A percentile compares a stretch with the other conserved stretches of the same genome.
Evolutionary conservation across 2,797 vertebrate genomes (phyloP).

Genomic region (Varecia variegata): DNA sequence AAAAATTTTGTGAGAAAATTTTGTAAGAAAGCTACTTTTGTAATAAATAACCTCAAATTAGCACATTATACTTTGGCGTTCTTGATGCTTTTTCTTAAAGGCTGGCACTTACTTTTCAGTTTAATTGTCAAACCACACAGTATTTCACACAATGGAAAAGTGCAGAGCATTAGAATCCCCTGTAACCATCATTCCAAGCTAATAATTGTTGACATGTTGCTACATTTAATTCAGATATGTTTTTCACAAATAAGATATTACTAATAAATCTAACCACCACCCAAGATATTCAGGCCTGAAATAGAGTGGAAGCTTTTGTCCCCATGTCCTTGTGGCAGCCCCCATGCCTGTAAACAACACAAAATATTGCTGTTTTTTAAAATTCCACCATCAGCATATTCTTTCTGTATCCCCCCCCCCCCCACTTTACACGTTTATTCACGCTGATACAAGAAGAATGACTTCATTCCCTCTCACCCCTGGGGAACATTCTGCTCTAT

Average conservation of each 20-base stretch:
- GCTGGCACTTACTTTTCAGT: not conserved
- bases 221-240: not conserved
- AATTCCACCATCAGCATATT: too few species aligned
- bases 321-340: accelerated
- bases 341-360: accelerated
- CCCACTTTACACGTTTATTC: not conserved
- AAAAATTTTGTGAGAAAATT: not conserved
- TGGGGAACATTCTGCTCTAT: not conserved
- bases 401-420: accelerated
- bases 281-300: accelerated
- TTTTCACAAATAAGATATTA: not conserved
- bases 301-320: too few species aligned
- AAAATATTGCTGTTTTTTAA: accelerated
- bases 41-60: not conserved
- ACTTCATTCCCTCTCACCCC: not conserved
- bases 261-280: accelerated
- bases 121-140: not conserved
- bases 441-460: not conserved
- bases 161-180: not conserved
- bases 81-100: not conserved
- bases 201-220: not conserved
- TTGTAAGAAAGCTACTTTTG: not conserved
- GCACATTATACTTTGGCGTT: not conserved
- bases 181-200: not conserved
- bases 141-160: not conserved